Evolutionary conservation across 2,888 invertebrate species (phyloP), one percentile per base, ranked within the genome.

Genomic region (Cataglyphis livida): DNA sequence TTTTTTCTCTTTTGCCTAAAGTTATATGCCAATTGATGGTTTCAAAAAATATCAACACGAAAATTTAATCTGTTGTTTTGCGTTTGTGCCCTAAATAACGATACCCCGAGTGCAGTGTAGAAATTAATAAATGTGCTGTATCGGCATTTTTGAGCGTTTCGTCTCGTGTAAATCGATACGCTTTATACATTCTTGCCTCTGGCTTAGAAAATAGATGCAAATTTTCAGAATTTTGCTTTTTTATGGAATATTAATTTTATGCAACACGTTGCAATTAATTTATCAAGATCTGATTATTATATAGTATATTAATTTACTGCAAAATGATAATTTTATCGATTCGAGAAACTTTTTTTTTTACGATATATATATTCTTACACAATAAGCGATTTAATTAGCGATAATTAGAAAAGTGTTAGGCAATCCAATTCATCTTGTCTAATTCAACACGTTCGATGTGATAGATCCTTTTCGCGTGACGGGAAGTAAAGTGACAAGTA

Each of bases 41-140:
- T 54, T 35, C 0, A 28, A 18, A 15, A 64, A 51, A 35, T 54
- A 65, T 64, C n/a, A 65, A 65, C 28, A 15, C 44, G 4, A 41
- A 41, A 74, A 61, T n/a, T 66, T 76, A 41, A 75, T 75, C 65
- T 66, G n/a, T 54, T 32, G 35, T 75, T 62, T 62, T 54, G 65
- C 38, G 51, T 65, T 65, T 54, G 54, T 28, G 9, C 12, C 9
- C 28, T 32, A 76, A 76, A 76, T 65, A 76, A 76, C 65, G n/a
- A 21, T 35, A 76, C 21, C 28, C n/a, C 28, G 65, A 54, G 18
- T 18, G 66, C 10, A 51, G 15, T 41, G 12, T 41, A 9, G 44
- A 41, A 74, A 61, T 61, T n/a, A 51, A 51, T 15, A 35, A 21
- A 41, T 51, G 38, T n/a, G n/a, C 7, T 74, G 38, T 41, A 38